Evolutionary conservation across 2,888 invertebrate species (phyloP).

Genomic region (Drosophila neutralis): DNA sequence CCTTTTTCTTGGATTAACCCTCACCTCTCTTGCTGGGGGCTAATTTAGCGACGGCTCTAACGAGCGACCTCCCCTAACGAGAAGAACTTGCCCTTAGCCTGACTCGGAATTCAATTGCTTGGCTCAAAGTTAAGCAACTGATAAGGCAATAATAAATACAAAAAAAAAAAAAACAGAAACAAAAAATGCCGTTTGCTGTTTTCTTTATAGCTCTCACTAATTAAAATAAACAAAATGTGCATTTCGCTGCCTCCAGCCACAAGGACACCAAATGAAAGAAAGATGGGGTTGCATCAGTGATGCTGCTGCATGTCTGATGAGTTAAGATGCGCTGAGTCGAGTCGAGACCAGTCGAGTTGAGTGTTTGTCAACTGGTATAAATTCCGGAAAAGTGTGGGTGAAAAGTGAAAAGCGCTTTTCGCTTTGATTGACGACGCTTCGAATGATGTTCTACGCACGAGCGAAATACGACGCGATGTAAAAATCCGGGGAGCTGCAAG

Average conservation of each 20-base stretch:
- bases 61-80: constrained; percentile 13
- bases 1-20: constrained; percentile 13
- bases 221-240: constrained; percentile 76
- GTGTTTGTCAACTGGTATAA: constrained; percentile 53
- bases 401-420: constrained; percentile 62
- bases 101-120: constrained; percentile 43
- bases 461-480: constrained; percentile 43
- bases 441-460: constrained; percentile 79
- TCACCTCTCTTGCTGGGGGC: constrained; percentile 23
- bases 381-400: constrained; percentile 3
- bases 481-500: constrained; percentile 53
- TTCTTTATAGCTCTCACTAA: constrained; percentile 58
- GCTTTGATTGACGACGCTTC: constrained; percentile 75
- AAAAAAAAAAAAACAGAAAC: constrained; percentile 11
- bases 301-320: constrained; percentile 74
- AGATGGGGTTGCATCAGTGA: constrained; percentile 41
- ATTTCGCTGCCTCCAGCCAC: constrained; percentile 44
- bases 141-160: constrained; percentile 12
- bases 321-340: constrained; percentile 50
- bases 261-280: neutral
- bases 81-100: constrained; percentile 24
- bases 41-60: constrained; percentile 35
- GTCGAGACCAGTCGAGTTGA: constrained; percentile 27
- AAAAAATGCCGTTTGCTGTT: constrained; percentile 34
- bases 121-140: constrained; percentile 36